Evolutionary conservation across 2,888 invertebrate genomes (phyloP).

Genomic region (Therioaphis trifolii): DNA sequence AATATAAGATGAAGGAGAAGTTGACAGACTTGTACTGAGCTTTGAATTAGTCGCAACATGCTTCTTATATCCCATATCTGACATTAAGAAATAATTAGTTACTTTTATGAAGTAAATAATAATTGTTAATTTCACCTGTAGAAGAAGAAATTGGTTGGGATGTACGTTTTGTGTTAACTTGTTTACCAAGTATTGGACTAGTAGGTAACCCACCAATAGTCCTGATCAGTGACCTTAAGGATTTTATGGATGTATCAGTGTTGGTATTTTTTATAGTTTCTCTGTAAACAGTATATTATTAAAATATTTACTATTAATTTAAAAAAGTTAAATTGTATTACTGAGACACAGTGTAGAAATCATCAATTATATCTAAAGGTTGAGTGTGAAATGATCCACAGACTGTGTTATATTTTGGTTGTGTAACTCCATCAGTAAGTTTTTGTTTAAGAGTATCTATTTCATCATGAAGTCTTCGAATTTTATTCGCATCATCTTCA

Average conservation of each 20-base stretch:
- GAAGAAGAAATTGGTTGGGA: conserved; percentile 47
- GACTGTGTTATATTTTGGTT: conserved; percentile 65
- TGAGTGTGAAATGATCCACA: conserved; percentile 71
- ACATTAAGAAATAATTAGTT: background rate
- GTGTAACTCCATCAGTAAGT: conserved; percentile 70
- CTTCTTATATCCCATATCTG: conserved; percentile 41
- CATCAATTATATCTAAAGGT: conserved; percentile 86
- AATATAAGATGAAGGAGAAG: conserved; percentile 53
- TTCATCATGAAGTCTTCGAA: conserved; percentile 86
- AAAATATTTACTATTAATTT: too few relatives aligned
- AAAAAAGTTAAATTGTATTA: too few relatives aligned
- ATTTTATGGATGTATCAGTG: conserved; percentile 79
- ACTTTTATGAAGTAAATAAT: background rate
- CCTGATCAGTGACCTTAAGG: conserved; percentile 81
- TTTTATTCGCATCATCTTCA: conserved; percentile 84
- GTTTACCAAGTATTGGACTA: conserved; percentile 83
- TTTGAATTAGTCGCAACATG: conserved; percentile 45
- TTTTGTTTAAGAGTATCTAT: conserved; percentile 78
- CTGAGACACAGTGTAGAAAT: conserved; percentile 89
- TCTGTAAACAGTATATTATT: conserved; percentile 67
- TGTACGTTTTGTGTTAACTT: conserved; percentile 67
- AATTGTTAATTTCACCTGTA: conserved; percentile 19
- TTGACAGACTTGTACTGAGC: conserved; percentile 49
- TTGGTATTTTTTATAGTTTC: conserved; percentile 70
- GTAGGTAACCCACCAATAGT: conserved; percentile 79